Evolutionary conservation across 2,113 vertebrate genomes (phyloP).

Genomic region (Daphoenositta chrysoptera): DNA sequence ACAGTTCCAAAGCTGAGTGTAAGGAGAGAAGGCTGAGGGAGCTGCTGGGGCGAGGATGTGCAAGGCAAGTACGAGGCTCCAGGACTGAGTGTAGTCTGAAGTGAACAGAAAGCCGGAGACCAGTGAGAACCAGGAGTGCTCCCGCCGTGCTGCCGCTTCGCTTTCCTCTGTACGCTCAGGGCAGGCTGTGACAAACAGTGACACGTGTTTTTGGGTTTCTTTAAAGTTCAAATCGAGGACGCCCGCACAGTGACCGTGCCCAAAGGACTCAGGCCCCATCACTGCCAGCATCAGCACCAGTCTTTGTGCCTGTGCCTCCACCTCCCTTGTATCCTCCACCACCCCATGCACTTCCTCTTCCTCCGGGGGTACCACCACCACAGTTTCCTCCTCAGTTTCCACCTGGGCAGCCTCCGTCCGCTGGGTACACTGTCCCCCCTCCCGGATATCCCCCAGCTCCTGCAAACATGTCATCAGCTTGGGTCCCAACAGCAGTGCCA

Average conservation of each 20-base stretch:
- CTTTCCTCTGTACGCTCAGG: background rate
- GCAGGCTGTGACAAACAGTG: slow-evolving; percentile 51
- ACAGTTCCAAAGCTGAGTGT: background rate
- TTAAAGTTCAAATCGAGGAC: slow-evolving; percentile 76
- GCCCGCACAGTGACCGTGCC: slow-evolving; percentile 77
- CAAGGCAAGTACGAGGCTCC: background rate
- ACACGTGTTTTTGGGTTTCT: slow-evolving; percentile 69
- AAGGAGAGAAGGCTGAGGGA: background rate
- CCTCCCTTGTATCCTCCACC: slow-evolving; percentile 81
- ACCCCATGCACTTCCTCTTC: slow-evolving; percentile 82
- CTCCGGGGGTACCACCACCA: slow-evolving; percentile 80
- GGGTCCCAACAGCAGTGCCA: slow-evolving; percentile 82
- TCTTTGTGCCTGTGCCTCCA: slow-evolving; percentile 81
- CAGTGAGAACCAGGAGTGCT: background rate
- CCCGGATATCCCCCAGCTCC: slow-evolving; percentile 86
- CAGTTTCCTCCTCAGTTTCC: slow-evolving; percentile 84
- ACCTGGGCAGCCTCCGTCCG: slow-evolving; percentile 83
- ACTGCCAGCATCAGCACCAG: slow-evolving; percentile 73
- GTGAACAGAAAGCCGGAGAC: background rate
- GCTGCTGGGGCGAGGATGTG: background rate
- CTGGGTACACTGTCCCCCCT: slow-evolving; percentile 83
- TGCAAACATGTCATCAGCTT: slow-evolving; percentile 82
- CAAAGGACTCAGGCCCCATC: slow-evolving; percentile 79
- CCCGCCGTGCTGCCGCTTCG: background rate
- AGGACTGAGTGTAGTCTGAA: background rate